Conservation (phyloP, 2,888 invertebrate genomes). For the Netelia virgata region DNA sequence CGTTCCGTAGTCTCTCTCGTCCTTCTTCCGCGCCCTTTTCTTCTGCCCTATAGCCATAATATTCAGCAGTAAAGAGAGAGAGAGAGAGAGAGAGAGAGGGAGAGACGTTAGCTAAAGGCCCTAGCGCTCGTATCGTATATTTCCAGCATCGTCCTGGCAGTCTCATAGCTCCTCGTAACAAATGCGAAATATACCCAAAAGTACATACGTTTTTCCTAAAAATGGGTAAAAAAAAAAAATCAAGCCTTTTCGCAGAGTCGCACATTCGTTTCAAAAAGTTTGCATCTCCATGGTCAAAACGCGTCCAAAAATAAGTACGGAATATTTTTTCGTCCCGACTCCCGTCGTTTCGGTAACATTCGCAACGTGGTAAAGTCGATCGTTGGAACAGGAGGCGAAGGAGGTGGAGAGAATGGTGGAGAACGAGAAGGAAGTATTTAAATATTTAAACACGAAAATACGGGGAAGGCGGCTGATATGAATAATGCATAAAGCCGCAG, state of each 20-base stretch:
- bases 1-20: constrained; percentile 42
- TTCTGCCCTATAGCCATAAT: constrained; percentile 41
- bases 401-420: constrained; percentile 32
- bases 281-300: constrained; percentile 20
- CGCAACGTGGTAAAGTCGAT: constrained; percentile 22
- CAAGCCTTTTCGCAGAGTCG: constrained; percentile 66
- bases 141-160: constrained; percentile 19
- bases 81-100: constrained; percentile 4
- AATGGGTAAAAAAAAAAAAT: constrained; percentile 53
- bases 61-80: constrained; percentile 29
- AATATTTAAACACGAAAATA: constrained; percentile 84
- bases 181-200: constrained; percentile 31
- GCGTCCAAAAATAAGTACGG: constrained; percentile 75
- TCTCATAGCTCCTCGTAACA: constrained; percentile 36
- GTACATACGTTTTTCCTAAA: constrained; percentile 37
- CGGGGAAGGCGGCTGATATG: constrained; percentile 80
- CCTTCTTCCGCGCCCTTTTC: constrained; percentile 56
- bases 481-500: constrained; percentile 81
- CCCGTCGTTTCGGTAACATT: constrained; percentile 9
- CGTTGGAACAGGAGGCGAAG: constrained; percentile 35
- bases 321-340: constrained; percentile 79
- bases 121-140: constrained; percentile 34
- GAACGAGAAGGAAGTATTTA: constrained; percentile 80
- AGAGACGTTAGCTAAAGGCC: constrained; percentile 36
- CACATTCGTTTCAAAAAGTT: constrained; percentile 31